Base-by-base conservation (phyloP, 2,113 vertebrate genomes). In the Hypocryptadius cinnamomeus region DNA sequence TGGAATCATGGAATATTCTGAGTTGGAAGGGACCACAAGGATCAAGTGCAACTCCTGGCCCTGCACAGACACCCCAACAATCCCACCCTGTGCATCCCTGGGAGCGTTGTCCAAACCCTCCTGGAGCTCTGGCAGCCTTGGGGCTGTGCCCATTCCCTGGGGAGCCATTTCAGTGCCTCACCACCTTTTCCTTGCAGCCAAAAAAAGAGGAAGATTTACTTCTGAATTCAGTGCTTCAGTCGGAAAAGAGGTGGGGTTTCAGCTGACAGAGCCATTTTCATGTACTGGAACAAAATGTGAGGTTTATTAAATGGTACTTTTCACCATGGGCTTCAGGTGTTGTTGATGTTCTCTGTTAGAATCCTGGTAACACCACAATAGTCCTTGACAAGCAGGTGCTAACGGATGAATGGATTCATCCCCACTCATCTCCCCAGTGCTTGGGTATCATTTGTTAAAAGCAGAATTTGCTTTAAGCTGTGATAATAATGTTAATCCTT, bases 41-140 rank as follows among this genome's bases (percentile, higher is more conserved):
- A 66, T 66, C 69, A 25, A 59, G 77, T 39, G 33, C 53, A 66
- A 1, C 23, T 60, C 60, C 33, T 73, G 77, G 37, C 16, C 19
- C 27, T 73, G 68, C 51, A 31, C 68, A 81, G 44, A 51, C 27
- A 44, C 51, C 44, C 45, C 68, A 80, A 0, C 44, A 80, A 30
- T 45, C 33, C 59, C 44, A 24, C 9, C 10, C n/a, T 54, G 13
- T 56, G 40, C 21, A 44, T 65, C 42, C 65, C 56, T 71, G 23
- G 39, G 18, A 78, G 47, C 0, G 0, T 5, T 66, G 12, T 51
- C 44, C 77, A 73, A 28, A 24, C 0, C 1, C 44, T 51, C 6
- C 23, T 74, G 39, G 53, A 66, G 39, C 13, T 66, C 39, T 25
- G 33, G 39, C 45, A 68, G 60, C 60, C 15, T 25, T 21, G n/a